A percentile compares a stretch with the other conserved stretches of the same genome.
Conservation (phyloP, 2,113 vertebrate species). For the Mungos mungo region DNA sequence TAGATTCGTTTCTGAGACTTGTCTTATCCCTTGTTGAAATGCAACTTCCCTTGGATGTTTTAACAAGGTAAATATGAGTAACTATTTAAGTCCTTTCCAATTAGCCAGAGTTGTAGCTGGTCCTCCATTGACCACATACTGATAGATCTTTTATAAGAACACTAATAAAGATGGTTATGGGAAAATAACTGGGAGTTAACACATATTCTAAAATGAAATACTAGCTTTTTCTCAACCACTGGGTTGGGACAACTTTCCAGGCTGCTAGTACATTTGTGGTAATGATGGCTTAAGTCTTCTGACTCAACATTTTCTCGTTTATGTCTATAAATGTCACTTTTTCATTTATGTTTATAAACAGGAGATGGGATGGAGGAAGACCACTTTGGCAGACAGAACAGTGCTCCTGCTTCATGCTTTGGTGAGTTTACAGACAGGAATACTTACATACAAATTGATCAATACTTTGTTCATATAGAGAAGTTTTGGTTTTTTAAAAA, state of each 20-base stretch:
- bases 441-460: neutral
- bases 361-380: accelerated
- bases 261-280: neutral
- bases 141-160: neutral
- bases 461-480: neutral
- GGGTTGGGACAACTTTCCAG: neutral
- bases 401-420: accelerated
- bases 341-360: neutral
- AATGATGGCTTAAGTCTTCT: neutral
- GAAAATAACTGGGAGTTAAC: neutral
- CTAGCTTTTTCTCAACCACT: neutral
- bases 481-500: neutral
- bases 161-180: neutral
- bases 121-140: neutral
- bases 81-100: neutral
- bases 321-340: neutral
- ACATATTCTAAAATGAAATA: neutral
- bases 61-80: neutral
- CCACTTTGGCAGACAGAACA: neutral
- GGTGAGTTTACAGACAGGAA: neutral
- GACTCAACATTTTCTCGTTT: neutral
- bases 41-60: neutral
- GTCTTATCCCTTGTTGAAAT: neutral
- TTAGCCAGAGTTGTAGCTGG: neutral
- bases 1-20: neutral